These are phyloP conservation scores for Ethmia dodecea DNA, from an alignment of 2,888 invertebrate genomes.

Conservation along the genomic window DNA sequence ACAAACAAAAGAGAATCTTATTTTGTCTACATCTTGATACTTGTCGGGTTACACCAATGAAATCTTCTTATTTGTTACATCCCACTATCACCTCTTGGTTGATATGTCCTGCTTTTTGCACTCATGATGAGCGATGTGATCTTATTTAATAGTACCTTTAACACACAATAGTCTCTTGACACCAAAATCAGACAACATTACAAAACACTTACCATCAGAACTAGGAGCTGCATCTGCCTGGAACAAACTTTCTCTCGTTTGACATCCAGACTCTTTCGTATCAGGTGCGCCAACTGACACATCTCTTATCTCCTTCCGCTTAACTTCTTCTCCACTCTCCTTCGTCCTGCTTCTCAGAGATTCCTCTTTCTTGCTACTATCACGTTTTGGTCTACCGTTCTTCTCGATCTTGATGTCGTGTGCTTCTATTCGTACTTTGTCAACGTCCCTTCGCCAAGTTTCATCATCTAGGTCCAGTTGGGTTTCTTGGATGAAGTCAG, in stretches of 20 bases:
- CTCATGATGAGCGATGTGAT: too few relatives aligned
- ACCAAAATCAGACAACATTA: too few relatives aligned
- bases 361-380: conserved; percentile 49
- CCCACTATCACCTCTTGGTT: too few relatives aligned
- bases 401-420: conserved; percentile 53
- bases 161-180: too few relatives aligned
- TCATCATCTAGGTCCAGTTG: conserved; percentile 57
- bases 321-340: conserved; percentile 34
- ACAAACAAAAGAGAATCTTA: too few relatives aligned
- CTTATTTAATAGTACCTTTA: too few relatives aligned
- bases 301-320: conserved; percentile 56
- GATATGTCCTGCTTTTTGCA: too few relatives aligned
- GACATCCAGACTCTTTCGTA: conserved; percentile 79
- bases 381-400: conserved; percentile 51
- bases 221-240: conserved; percentile 57
- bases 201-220: conserved; percentile 52
- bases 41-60: too few relatives aligned
- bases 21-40: too few relatives aligned
- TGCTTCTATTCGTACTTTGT: conserved; percentile 37
- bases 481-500: conserved; percentile 60
- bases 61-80: too few relatives aligned
- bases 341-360: conserved; percentile 49
- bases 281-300: conserved; percentile 66
- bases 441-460: conserved; percentile 51
- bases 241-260: conserved; percentile 89